phyloP scores from a whole-genome alignment of 2,888 invertebrate genomes.

The Galerucella calmariensis region DNA sequence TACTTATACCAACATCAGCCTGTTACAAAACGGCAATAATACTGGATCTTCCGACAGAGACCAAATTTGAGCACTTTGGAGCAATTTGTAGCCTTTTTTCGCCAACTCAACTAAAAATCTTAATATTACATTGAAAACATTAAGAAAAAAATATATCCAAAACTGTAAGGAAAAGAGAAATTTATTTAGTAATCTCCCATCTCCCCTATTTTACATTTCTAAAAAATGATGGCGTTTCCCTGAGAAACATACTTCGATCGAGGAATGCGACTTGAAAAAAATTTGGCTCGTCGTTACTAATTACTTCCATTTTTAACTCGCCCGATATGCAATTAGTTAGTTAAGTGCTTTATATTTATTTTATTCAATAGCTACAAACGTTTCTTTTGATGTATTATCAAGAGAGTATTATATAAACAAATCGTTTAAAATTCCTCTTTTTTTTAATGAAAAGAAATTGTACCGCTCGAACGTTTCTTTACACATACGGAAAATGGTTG shows the following conservation, averaged over 20 bases:
- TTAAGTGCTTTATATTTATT: conserved; percentile 15
- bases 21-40: too few species aligned
- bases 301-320: conserved; percentile 28
- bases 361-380: conserved; percentile 2
- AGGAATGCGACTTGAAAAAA: conserved; percentile 10
- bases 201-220: conserved; percentile 1
- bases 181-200: not conserved
- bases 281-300: conserved; percentile 22
- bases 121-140: too few species aligned
- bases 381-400: conserved; percentile 3
- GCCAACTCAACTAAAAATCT: too few species aligned
- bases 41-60: too few species aligned
- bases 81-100: too few species aligned
- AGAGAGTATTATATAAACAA: conserved; percentile 5
- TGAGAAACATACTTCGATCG: conserved; percentile 6
- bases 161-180: not conserved
- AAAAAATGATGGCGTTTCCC: conserved; percentile 11
- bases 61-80: too few species aligned
- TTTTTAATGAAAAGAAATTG: not conserved
- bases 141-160: too few species aligned
- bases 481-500: not conserved
- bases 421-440: conserved; percentile 13
- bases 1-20: too few species aligned
- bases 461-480: not conserved
- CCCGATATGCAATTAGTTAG: conserved; percentile 17